Percentiles rank a stretch among this genome's conserved stretches.
phyloP scores from a whole-genome alignment of 2,113 vertebrate species.

The Vidua macroura region DNA sequence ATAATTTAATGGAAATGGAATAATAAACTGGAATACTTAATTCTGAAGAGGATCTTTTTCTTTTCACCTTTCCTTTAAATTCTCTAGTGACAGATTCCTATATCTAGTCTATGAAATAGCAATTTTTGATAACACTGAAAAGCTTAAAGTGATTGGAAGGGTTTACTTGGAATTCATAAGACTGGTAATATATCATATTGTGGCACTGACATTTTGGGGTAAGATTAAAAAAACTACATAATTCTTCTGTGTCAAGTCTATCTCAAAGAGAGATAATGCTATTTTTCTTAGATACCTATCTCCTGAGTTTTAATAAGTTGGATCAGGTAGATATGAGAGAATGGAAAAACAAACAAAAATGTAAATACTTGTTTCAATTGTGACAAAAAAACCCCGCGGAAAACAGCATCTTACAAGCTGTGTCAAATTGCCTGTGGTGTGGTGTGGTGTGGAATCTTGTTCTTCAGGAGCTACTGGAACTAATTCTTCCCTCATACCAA shows the following conservation, averaged over 20 bases:
- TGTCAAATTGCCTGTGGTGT: neutral
- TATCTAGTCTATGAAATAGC: neutral
- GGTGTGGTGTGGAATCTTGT: neutral
- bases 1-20: neutral
- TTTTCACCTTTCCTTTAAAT: neutral
- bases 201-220: neutral
- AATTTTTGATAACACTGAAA: neutral
- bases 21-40: neutral
- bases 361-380: neutral
- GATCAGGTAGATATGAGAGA: neutral
- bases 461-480: constrained; percentile 37
- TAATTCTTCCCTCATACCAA: constrained; percentile 30
- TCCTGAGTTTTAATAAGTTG: neutral
- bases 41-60: neutral
- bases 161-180: neutral
- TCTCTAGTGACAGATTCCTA: neutral
- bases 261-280: neutral
- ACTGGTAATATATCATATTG: neutral
- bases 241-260: neutral
- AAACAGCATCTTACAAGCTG: neutral
- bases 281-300: neutral
- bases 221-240: neutral
- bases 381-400: neutral
- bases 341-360: neutral
- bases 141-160: neutral